phyloP scores from a whole-genome alignment of 1,140 invertebrate species.

The Drepana arcuata region DNA sequence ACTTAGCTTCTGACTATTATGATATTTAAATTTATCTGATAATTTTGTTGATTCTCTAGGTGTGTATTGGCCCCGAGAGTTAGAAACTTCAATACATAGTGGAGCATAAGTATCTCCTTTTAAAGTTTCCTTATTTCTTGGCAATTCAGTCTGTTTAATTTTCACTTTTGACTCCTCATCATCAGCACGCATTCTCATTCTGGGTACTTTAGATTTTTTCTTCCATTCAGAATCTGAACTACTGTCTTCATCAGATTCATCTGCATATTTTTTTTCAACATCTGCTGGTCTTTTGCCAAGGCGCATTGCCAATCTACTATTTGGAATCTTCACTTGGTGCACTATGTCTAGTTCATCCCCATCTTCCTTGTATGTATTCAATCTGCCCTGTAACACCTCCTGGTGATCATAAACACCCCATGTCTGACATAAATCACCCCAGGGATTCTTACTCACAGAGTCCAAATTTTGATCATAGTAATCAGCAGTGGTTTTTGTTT shows the following conservation, averaged over 20 bases:
- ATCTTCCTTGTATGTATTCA: slow-evolving; percentile 29
- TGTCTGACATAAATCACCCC: slow-evolving; percentile 78
- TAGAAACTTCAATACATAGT: slow-evolving; percentile 52
- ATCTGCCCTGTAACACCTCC: slow-evolving; percentile 65
- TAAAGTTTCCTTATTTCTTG: too few relatives aligned
- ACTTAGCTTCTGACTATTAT: slow-evolving; percentile 20
- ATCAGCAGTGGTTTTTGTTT: slow-evolving; percentile 74
- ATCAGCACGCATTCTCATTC: slow-evolving; percentile 92
- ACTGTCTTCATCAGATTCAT: slow-evolving; percentile 47
- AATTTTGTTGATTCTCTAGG: slow-evolving; percentile 31
- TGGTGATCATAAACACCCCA: slow-evolving; percentile 78
- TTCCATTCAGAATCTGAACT: slow-evolving; percentile 72
- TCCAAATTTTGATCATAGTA: slow-evolving; percentile 51
- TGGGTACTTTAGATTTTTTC: slow-evolving; percentile 76
- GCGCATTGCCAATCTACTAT: slow-evolving; percentile 50
- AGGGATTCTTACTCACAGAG: slow-evolving; percentile 76
- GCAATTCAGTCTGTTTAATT: slow-evolving; percentile 37
- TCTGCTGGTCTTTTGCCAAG: slow-evolving; percentile 48
- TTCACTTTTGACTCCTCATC: slow-evolving; percentile 81
- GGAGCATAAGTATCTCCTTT: slow-evolving; percentile 43
- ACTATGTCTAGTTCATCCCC: slow-evolving; percentile 18
- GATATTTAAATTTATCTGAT: slow-evolving; percentile 48
- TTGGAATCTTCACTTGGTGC: slow-evolving; percentile 34
- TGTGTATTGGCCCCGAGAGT: slow-evolving; percentile 33
- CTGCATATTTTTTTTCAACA: slow-evolving; percentile 12